A percentile compares a stretch with the other conserved stretches of the same genome.
These are phyloP conservation scores for Euwallacea fornicatus DNA, from an alignment of 1,140 invertebrate species.

Conservation along the genomic window DNA sequence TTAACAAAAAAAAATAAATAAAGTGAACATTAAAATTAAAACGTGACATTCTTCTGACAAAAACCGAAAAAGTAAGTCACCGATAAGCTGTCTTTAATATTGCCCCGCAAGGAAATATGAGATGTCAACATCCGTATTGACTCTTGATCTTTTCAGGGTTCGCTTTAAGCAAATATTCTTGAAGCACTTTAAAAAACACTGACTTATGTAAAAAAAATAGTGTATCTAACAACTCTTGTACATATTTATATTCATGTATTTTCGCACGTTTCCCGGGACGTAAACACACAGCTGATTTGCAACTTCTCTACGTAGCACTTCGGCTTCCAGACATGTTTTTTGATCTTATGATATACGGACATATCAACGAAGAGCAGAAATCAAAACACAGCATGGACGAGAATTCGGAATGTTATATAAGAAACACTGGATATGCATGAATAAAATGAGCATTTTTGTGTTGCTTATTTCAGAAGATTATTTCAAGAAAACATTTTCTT, in stretches of 20 bases:
- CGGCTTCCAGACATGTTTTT: slow-evolving; percentile 6
- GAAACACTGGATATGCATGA: slow-evolving; percentile 24
- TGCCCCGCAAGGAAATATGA: slow-evolving; percentile 20
- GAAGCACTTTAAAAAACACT: not conserved
- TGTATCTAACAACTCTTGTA: no score
- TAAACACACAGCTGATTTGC: slow-evolving; percentile 2
- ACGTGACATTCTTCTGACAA: no score
- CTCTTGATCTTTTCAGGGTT: slow-evolving; percentile 21
- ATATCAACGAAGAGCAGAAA: slow-evolving; percentile 20
- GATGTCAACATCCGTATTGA: slow-evolving; percentile 31
- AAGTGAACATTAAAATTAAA: no score
- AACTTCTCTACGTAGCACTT: not conserved
- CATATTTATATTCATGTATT: not conserved
- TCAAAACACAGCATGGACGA: slow-evolving; percentile 15
- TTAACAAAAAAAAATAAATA: no score
- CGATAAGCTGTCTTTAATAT: not conserved
- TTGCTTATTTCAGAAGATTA: no score
- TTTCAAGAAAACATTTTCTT: not conserved
- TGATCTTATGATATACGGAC: slow-evolving; percentile 22
- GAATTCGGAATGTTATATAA: slow-evolving; percentile 21
- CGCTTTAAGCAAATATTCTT: slow-evolving; percentile 19
- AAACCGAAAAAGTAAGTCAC: no score
- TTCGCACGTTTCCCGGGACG: not conserved
- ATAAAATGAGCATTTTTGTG: slow-evolving; percentile 17
- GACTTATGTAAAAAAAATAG: no score